phyloP scores from a whole-genome alignment of 2,113 vertebrate genomes.

The Nesoenas mayeri region DNA sequence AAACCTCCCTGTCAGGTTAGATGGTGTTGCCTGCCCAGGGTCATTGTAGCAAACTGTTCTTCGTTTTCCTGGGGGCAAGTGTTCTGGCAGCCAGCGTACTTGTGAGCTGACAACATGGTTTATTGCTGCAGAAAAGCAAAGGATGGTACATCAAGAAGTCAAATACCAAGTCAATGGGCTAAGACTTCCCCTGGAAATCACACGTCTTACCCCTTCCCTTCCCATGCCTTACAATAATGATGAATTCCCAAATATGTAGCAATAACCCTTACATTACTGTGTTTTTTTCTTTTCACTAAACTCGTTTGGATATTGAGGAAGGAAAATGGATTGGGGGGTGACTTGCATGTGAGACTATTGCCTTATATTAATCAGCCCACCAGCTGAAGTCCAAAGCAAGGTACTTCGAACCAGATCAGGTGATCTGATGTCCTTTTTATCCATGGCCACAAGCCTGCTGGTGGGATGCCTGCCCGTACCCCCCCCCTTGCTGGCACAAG shows the following conservation, averaged over 20 bases:
- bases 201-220: neutral
- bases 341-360: neutral
- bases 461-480: neutral
- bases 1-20: neutral
- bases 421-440: neutral
- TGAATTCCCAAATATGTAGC: conserved; percentile 13
- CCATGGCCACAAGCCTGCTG: neutral
- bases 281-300: neutral
- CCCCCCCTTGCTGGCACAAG: neutral
- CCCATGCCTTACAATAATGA: neutral
- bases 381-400: neutral
- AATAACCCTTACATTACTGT: neutral
- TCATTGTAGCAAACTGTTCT: neutral
- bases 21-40: neutral
- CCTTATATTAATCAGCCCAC: neutral
- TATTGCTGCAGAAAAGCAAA: neutral
- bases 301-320: neutral
- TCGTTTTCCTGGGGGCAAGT: neutral
- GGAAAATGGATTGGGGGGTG: neutral
- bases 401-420: neutral
- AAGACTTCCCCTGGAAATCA: neutral
- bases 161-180: neutral
- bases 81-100: neutral
- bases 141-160: neutral
- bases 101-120: neutral